Evolutionary conservation across 2,888 invertebrate species (phyloP), one percentile per base, ranked within the genome.

Genomic region (Tricholauxania praeusta): DNA sequence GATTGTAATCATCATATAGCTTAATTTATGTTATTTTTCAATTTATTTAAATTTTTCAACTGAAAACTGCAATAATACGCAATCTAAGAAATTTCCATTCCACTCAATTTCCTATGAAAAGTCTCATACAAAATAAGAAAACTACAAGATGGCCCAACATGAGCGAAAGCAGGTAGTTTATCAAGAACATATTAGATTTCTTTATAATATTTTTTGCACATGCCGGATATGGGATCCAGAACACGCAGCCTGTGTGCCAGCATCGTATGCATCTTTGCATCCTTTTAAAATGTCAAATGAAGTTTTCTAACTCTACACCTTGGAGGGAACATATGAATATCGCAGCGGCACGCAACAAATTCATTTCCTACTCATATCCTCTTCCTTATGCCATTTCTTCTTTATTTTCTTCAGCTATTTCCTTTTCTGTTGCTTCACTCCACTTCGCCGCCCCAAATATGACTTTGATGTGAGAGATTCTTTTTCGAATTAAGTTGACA

Each of bases 351-450:
- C 59, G 59, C 68, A 68, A 59, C 68, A 48, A 49, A 68, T 68
- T 68, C 59, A 68, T 68, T 68, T 68, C 68, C 68, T 57, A 68
- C 57, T 59, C 68, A 22, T 59, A 59, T 68, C 68, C 68, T 68
- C 47, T 68, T 57, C 59, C 68, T 39, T 15, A 39, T 66, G 39
- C 53, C 48, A 17, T 15, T 59, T 59, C 57, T 49, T 49, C 19
- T 59, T n/a, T 57, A 19, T 49, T 39, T 17, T 49, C 64, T 14
- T 19, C 47, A n/a, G 32, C n/a, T 59, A 10, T 39, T 39, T 39
- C 39, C 39, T 39, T 39, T 39, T 39, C 39, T 39, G 7, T 4
- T 10, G 39, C 39, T 47, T 51, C 49, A 12, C 22, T 64, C 19
- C 64, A 64, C 15, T 14, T 28, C 51, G 59, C 22, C 68, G 51